Evolutionary conservation across 2,113 vertebrate species (phyloP).

Genomic region (Callipepla californica): DNA sequence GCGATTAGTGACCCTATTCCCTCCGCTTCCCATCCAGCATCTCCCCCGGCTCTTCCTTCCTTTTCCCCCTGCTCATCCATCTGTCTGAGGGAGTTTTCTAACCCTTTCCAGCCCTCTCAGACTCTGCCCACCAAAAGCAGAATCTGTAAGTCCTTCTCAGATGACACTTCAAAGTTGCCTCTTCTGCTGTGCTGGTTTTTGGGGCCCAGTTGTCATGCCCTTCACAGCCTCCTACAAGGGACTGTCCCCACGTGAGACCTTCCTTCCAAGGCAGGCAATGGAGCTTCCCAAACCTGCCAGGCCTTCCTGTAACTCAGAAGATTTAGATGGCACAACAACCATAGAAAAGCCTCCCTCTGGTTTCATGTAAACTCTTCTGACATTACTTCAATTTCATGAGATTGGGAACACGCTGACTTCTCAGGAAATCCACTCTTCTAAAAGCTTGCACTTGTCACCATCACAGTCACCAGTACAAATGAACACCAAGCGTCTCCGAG

Average conservation of each 20-base stretch:
- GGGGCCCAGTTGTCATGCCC: neutral
- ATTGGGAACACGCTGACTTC: slow-evolving; percentile 14
- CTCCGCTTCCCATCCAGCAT: neutral
- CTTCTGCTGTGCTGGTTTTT: neutral
- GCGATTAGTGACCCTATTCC: neutral
- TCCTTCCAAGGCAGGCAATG: neutral
- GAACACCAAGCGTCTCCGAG: neutral
- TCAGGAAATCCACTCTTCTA: neutral
- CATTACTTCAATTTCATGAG: neutral
- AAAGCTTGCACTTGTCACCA: slow-evolving; percentile 25
- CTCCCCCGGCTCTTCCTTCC: neutral
- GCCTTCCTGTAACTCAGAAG: neutral
- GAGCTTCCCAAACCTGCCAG: neutral
- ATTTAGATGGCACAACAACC: neutral
- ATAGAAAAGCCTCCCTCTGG: neutral
- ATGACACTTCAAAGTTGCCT: neutral
- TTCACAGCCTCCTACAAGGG: neutral
- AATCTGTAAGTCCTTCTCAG: neutral
- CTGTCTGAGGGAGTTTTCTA: neutral
- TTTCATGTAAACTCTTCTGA: slow-evolving; percentile 17
- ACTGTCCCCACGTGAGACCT: neutral
- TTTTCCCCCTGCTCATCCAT: neutral
- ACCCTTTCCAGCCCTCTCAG: neutral
- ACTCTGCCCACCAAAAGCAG: neutral
- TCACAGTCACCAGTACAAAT: neutral